Evolutionary conservation across 2,113 vertebrate genomes (phyloP).

Genomic region (Phodopus roborovskii): DNA sequence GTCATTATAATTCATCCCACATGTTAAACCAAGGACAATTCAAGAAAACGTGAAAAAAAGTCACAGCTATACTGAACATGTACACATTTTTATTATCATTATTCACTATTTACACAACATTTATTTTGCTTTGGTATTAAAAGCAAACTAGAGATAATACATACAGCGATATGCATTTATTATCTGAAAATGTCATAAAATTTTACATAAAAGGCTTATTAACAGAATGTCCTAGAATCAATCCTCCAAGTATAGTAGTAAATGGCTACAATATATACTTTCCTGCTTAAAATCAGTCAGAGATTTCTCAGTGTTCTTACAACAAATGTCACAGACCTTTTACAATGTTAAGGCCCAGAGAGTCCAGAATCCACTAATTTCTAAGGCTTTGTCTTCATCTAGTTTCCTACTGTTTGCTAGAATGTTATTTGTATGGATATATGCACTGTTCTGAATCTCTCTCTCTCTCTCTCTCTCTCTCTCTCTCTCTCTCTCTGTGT

Average conservation of each 20-base stretch:
- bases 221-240: not conserved
- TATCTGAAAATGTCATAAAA: not conserved
- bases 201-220: not conserved
- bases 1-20: not conserved
- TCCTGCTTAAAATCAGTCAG: conserved; percentile 33
- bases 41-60: not conserved
- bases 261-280: not conserved
- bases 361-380: not conserved
- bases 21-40: not conserved
- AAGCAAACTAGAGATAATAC: not conserved
- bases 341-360: not conserved
- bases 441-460: not conserved
- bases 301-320: not conserved
- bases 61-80: not conserved
- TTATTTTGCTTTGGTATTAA: not conserved
- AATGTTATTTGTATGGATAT: not conserved
- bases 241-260: not conserved
- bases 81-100: not conserved
- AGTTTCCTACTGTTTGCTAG: not conserved
- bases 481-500: not conserved
- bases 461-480: too few species aligned
- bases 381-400: not conserved
- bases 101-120: not conserved
- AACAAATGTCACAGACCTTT: conserved; percentile 2
- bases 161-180: not conserved